Evolutionary conservation across 2,797 vertebrate genomes (phyloP).

Genomic region (Hemitrygon akajei): DNA sequence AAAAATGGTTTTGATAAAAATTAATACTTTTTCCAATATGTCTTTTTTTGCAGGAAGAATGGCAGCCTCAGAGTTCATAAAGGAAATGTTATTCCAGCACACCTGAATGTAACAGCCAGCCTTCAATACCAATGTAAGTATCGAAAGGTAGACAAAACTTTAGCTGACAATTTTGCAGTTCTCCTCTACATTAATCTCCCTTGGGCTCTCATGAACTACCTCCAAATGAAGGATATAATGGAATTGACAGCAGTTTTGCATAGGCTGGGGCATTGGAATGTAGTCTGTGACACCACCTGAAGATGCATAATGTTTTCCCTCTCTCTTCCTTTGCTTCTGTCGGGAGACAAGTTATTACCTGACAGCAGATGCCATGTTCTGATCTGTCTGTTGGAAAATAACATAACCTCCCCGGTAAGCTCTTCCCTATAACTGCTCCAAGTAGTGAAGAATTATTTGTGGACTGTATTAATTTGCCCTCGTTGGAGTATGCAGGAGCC

Average conservation of each 20-base stretch:
- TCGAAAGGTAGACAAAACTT: background rate
- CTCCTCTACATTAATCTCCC: background rate
- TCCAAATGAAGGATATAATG: background rate
- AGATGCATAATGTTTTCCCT: background rate
- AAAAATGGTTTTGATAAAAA: background rate
- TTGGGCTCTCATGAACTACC: background rate
- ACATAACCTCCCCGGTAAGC: no score
- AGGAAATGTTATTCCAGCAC: conserved; percentile 65
- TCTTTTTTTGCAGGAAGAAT: conserved; percentile 56
- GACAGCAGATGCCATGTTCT: no score
- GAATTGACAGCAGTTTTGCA: background rate
- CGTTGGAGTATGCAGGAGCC: no score
- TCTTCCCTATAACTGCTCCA: no score
- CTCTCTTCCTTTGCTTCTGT: background rate
- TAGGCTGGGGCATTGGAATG: background rate
- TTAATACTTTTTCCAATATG: background rate
- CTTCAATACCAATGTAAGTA: conserved; percentile 76
- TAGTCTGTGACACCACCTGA: background rate
- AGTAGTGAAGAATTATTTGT: no score
- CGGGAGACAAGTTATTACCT: no score
- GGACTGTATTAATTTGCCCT: no score
- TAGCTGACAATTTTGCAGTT: background rate
- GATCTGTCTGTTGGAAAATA: no score
- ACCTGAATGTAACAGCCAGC: conserved; percentile 74
- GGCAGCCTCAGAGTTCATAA: conserved; percentile 64